Base-by-base conservation (phyloP, 2,888 invertebrate species). In the Papilio gigon region DNA sequence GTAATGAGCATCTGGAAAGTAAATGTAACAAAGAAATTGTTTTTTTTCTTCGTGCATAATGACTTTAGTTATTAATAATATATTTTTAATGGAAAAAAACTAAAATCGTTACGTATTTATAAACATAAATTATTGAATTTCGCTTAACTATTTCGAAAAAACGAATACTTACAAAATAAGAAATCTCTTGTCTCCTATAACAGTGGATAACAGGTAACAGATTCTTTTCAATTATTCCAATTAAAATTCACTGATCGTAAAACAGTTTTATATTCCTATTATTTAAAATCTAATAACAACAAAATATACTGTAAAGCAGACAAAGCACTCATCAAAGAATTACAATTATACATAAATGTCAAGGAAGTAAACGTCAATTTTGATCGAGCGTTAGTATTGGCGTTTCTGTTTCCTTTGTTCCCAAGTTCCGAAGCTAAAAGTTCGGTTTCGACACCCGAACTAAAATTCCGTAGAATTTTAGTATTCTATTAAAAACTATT, bases 231-330 rank as follows among this genome's bases (percentile, higher is more conserved):
- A 53, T 14, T 53, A 27, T 27, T 9, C 27, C 27, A 53, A 27
- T 53, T 27, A n/a, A 53, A 25, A 27, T 56, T 30, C 30, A 56
- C 4, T 56, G 30, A 17, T 56, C n/a, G 30, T 27, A 53, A 53
- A 17, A 30, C 0, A 56, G 30, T n/a, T 56, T 30, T 30, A n/a
- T 14, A n/a, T 30, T 56, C 9, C 27, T 56, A 56, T 56, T 30
- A 56, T 30, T 30, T n/a, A 14, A 30, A 53, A 56, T 56, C 27
- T 1, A 30, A 56, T 25, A 9, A 17, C 53, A 56, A 30, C 30
- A 30, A 56, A 56, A 56, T 56, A 56, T 56, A 56, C 27, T 30
- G 9, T 27, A 53, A 53, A 53, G n/a, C 30, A 56, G 53, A 53
- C 53, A 56, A 56, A 30, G 53, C 30, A 56, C 30, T 56, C n/a